Base-by-base conservation (phyloP, 2,797 vertebrate genomes). In the Amphiprion clarkii region DNA sequence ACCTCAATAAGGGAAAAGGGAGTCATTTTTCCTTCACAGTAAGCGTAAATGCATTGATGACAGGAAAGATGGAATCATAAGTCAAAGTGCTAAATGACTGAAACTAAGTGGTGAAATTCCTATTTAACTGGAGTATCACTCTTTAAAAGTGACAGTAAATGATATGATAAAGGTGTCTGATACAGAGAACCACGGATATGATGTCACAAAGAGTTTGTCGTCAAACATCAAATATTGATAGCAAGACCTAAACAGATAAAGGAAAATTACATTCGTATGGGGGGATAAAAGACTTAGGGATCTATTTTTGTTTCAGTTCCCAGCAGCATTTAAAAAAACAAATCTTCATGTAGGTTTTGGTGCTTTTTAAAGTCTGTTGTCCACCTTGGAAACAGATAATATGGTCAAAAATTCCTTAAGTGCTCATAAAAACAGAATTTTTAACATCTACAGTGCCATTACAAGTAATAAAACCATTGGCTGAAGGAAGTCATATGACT, bases 351-450 rank as follows among this genome's bases (percentile, higher is more conserved):
- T n/a, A 49, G 58, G 25, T 49, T 14, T 23, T 11, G 33, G 11
- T 31, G 36, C 36, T 11, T 39, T 12, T 36, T 36, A 36, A 39
- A 39, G 36, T 39, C 36, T 39, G 12, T 11, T 39, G 36, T 39
- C 10, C 9, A 39, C 74, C 49, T 31, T 71, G 56, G 10, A 31
- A 46, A 66, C 17, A 21, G 23, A 2, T 4, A 44, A 9, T 7
- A 6, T 40, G 70, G 53, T 33, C 52, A 57, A 29, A 3, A 46
- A 14, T 3, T 13, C 60, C 52, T 51, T 5, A 48, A 48, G 29
- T 64, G 16, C 40, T 58, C 31, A 42, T 57, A 21, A 67, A 54
- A 62, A 33, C 49, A 1, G 17, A 54, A 67, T 44, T 64, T 52
- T 57, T 19, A 51, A 21, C 65, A 46, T 56, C 27, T 31, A 51